These are phyloP conservation scores for Sturnira hondurensis DNA, from an alignment of 2,113 vertebrate genomes.

Conservation along the genomic window DNA sequence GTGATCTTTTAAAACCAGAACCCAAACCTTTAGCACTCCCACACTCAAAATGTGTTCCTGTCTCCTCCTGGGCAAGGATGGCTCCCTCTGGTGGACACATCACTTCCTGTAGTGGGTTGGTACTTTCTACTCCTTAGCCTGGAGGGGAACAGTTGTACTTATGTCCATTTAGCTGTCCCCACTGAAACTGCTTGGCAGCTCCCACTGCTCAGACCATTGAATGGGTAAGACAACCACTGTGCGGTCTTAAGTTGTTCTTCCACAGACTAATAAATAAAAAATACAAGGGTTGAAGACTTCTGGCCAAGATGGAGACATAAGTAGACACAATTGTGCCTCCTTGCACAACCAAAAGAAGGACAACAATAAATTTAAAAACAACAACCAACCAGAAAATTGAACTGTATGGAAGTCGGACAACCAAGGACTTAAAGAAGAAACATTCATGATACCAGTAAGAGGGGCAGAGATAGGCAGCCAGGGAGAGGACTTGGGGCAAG, in stretches of 20 bases:
- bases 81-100: not conserved
- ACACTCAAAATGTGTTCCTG: not conserved
- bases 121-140: not conserved
- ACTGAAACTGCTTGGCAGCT: not conserved
- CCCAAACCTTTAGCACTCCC: not conserved
- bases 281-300: no score
- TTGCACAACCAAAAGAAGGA: no score
- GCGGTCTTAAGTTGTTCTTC: not conserved
- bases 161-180: not conserved
- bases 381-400: no score
- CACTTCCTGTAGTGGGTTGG: not conserved
- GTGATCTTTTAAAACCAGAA: not conserved
- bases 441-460: no score
- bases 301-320: no score
- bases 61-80: not conserved
- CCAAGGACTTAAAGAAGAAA: no score
- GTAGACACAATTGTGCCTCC: no score
- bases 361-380: no score
- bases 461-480: no score
- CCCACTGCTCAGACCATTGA: not conserved
- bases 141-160: not conserved
- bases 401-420: no score
- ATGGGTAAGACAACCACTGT: not conserved
- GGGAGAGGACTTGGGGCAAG: no score
- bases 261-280: not conserved